These are phyloP conservation scores for Leptinotarsa texana DNA, from an alignment of 1,140 invertebrate species.

Conservation along the genomic window DNA sequence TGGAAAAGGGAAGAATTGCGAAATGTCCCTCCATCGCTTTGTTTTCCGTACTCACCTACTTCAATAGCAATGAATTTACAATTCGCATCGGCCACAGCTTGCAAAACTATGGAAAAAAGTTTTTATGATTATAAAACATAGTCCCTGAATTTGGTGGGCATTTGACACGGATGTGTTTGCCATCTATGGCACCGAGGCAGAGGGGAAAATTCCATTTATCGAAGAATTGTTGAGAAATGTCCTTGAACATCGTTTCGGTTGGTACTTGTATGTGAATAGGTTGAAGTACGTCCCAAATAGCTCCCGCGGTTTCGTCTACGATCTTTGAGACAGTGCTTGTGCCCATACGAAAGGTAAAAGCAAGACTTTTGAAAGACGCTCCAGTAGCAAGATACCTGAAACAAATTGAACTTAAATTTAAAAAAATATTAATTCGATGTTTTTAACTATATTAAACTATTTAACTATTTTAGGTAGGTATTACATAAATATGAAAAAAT, in stretches of 20 bases:
- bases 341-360: slow-evolving; percentile 19
- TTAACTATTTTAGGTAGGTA: slow-evolving; percentile 1
- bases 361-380: slow-evolving; percentile 18
- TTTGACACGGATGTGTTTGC: slow-evolving; percentile 55
- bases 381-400: slow-evolving; percentile 1
- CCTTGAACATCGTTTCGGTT: slow-evolving; percentile 15
- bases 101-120: slow-evolving; percentile 55
- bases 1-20: slow-evolving; percentile 14
- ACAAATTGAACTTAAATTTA: background rate
- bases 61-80: slow-evolving; percentile 57
- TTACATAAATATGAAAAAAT: background rate
- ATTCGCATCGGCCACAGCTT: slow-evolving; percentile 57
- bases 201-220: slow-evolving; percentile 40
- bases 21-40: slow-evolving; percentile 48
- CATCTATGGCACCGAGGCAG: slow-evolving; percentile 56
- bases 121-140: slow-evolving; percentile 57
- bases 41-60: slow-evolving; percentile 55
- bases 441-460: too few relatives aligned
- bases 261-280: background rate
- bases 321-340: slow-evolving; percentile 3
- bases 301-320: slow-evolving; percentile 14
- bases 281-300: slow-evolving; percentile 8
- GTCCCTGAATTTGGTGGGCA: slow-evolving; percentile 50
- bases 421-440: too few relatives aligned
- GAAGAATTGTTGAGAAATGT: slow-evolving; percentile 32